Base-by-base conservation (phyloP, 2,797 vertebrate genomes). In the Acridotheres tristis region DNA sequence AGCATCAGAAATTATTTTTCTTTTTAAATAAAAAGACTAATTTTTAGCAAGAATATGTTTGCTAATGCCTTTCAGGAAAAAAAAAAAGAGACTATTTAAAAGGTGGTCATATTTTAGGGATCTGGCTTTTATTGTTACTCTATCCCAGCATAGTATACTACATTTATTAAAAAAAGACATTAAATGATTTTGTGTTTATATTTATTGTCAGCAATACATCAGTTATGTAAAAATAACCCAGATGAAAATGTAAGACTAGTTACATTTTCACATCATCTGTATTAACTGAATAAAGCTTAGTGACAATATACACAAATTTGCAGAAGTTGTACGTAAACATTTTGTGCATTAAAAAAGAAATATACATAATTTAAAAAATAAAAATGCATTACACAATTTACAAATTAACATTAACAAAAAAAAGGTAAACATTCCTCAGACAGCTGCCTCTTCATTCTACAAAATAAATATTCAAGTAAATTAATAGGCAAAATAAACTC, bases 181-280 rank as follows among this genome's bases (percentile, higher is more conserved):
- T 75, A 96, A 96, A 96, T 94, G 74, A 89, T 94, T 97, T 95
- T 78, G 7, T 94, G 93, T 98, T 98, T 97, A 97, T 97, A 95
- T 98, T 97, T 99, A 99, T 99, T 99, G 97, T 98, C 97, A 97
- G 97, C 97, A 98, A 97, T 98, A 98, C 97, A 97, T 98, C 96
- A 99, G 98, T 98, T 99, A 99, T 98, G 98, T 98, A 98, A 98
- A 99, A 98, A 98, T 98, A 98, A 98, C 97, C 97, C 98, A 98
- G 98, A 98, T 98, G 98, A 99, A 98, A 99, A 99, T 98, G 96
- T 97, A 98, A 96, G 96, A 85, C 95, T 93, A 50, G 82, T 97
- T 98, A 97, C 97, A 97, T 98, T 97, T 98, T 98, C 98, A 98
- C 95, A 96, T 97, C 97, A 96, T 98, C 97, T 98, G 97, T 98